phyloP scores from a whole-genome alignment of 2,888 invertebrate species.

The Drosophila rellima region DNA sequence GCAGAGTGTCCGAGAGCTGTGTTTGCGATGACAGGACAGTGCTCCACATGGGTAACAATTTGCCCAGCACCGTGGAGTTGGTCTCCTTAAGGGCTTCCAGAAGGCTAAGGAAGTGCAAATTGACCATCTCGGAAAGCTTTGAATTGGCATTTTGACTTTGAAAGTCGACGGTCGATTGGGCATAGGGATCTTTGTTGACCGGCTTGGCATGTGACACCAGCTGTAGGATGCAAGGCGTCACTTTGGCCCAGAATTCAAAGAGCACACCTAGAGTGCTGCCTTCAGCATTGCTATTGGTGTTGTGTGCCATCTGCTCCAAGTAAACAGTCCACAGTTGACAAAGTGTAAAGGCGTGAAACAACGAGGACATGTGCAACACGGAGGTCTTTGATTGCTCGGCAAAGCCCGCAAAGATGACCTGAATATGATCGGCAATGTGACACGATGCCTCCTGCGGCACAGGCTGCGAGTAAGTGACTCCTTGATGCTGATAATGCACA shows the following conservation, averaged over 20 bases:
- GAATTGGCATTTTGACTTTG: conserved; percentile 69
- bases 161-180: conserved; percentile 54
- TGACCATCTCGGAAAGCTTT: conserved; percentile 98
- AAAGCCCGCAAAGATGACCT: conserved; percentile 97
- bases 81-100: conserved; percentile 98
- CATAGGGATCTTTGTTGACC: conserved; percentile 87
- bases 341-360: conserved; percentile 98
- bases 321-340: conserved; percentile 99
- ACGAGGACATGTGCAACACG: conserved; percentile 96
- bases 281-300: conserved; percentile 89
- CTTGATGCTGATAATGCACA: conserved; percentile 78
- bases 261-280: conserved; percentile 93
- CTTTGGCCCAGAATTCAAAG: conserved; percentile 99
- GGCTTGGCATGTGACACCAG: conserved; percentile 96
- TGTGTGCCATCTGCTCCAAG: conserved; percentile 94
- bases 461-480: conserved; percentile 89
- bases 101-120: conserved; percentile 97
- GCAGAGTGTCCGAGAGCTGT: conserved; percentile 95
- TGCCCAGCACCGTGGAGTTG: conserved; percentile 95
- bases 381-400: conserved; percentile 97
- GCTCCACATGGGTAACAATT: conserved; percentile 97
- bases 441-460: conserved; percentile 98
- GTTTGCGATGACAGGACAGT: conserved; percentile 97
- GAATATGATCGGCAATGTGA: conserved; percentile 98
- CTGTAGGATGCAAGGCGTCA: conserved; percentile 97